Percentiles rank a stretch among this genome's conserved stretches.
Conservation (phyloP, 92 coral and sea anemone genomes). For the Desmophyllum pertusum region DNA sequence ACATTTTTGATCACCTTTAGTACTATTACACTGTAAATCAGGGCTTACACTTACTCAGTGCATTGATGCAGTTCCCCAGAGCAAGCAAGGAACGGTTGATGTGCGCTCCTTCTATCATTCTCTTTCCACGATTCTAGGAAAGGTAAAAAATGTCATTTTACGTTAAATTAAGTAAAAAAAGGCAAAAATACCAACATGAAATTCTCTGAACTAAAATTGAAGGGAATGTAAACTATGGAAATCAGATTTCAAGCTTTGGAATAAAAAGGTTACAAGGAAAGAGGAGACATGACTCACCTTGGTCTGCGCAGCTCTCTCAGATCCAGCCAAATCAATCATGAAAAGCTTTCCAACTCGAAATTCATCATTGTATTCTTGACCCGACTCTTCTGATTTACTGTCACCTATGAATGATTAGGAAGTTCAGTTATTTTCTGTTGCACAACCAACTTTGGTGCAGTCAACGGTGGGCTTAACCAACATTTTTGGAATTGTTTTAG, state of each 20-base stretch:
- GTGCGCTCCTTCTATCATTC: conserved; percentile 95
- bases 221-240: background rate
- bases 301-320: conserved; percentile 91
- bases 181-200: background rate
- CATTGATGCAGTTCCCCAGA: conserved; percentile 91
- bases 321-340: conserved; percentile 93
- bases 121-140: conserved; percentile 82
- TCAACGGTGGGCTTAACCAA: background rate
- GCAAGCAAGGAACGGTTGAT: conserved; percentile 89
- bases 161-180: background rate
- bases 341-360: conserved; percentile 82
- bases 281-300: conserved; percentile 73
- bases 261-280: too few species aligned
- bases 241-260: background rate
- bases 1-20: background rate
- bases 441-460: too few species aligned
- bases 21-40: background rate
- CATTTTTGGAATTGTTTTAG: background rate
- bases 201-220: background rate
- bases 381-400: conserved; percentile 84
- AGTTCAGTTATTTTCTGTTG: too few species aligned
- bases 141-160: background rate
- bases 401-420: conserved; percentile 48
- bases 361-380: conserved; percentile 84
- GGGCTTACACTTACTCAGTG: conserved; percentile 67